These are phyloP conservation scores for Rhabditophanes sp. DNA, from an alignment of 2,888 invertebrate species.

Conservation along the genomic window DNA sequence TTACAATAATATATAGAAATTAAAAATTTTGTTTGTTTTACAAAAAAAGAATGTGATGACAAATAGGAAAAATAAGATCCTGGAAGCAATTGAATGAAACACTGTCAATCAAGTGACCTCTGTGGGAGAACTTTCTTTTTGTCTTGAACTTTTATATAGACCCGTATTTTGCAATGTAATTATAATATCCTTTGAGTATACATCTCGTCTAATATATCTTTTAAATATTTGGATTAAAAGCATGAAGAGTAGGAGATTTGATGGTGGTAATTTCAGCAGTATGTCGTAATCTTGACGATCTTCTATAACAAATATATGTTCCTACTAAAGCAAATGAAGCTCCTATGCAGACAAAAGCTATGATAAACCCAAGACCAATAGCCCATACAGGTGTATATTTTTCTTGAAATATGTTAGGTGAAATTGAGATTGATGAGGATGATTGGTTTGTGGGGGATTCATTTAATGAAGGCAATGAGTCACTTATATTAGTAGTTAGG, in stretches of 20 bases:
- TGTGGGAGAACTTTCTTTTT: not conserved
- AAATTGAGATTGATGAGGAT: no score
- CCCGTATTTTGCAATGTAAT: not conserved
- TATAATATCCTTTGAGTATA: conserved; percentile 1
- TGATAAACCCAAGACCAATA: conserved; percentile 29
- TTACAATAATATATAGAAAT: no score
- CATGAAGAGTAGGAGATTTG: conserved; percentile 30
- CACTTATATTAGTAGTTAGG: no score
- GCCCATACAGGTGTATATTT: conserved; percentile 28
- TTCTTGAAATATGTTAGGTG: conserved; percentile 5
- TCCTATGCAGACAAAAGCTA: conserved; percentile 31
- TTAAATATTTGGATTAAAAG: conserved; percentile 22
- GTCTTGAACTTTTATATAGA: not conserved
- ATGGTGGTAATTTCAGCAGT: conserved; percentile 8
- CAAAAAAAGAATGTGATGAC: no score
- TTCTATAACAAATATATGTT: conserved; percentile 28
- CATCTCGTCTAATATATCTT: conserved; percentile 2
- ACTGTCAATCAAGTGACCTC: not conserved
- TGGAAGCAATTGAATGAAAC: no score
- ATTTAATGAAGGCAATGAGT: no score
- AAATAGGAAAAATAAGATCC: no score
- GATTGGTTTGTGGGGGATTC: no score
- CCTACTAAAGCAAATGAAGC: conserved; percentile 22
- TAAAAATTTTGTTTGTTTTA: no score
- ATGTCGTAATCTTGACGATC: conserved; percentile 23